Evolutionary conservation across 2,797 vertebrate genomes (phyloP).

Genomic region (Siniperca undulata): DNA sequence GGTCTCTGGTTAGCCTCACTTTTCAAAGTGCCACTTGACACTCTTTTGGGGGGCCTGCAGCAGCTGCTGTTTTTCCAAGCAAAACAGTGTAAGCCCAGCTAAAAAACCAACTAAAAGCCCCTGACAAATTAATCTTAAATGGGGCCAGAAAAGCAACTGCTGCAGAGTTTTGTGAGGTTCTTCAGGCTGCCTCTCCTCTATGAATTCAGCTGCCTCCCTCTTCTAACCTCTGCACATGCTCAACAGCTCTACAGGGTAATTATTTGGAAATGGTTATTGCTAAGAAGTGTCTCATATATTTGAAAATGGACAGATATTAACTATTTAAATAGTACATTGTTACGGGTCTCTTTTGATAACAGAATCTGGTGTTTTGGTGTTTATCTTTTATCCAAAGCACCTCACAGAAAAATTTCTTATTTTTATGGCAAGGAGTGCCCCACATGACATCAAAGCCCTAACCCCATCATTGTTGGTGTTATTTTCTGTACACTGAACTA

Average conservation of each 20-base stretch:
- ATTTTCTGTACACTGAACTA: not conserved
- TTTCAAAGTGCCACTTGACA: constrained; percentile 71
- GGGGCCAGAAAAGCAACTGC: constrained; percentile 45
- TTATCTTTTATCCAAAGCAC: not conserved
- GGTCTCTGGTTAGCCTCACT: constrained; percentile 63
- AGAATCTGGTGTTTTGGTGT: not conserved
- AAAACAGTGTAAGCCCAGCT: constrained; percentile 62
- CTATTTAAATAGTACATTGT: not conserved
- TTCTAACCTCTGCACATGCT: constrained; percentile 19
- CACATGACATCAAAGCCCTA: not conserved
- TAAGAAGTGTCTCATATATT: constrained; percentile 1
- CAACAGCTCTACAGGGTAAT: constrained; percentile 17
- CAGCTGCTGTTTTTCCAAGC: constrained; percentile 67
- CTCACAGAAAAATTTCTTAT: constrained; percentile 1
- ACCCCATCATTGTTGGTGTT: constrained; percentile 3
- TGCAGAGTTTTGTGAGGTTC: constrained; percentile 24
- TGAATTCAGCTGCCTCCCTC: constrained; percentile 20
- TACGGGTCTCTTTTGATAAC: not conserved
- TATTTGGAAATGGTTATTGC: constrained; percentile 8
- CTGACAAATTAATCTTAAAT: constrained; percentile 77
- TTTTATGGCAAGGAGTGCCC: not conserved
- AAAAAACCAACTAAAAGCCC: constrained; percentile 65
- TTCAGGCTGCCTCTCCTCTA: constrained; percentile 8
- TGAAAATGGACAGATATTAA: not conserved
- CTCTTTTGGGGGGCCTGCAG: constrained; percentile 56